Evolutionary conservation across 2,797 vertebrate species (phyloP).

Genomic region (Halcyon leucocephala): DNA sequence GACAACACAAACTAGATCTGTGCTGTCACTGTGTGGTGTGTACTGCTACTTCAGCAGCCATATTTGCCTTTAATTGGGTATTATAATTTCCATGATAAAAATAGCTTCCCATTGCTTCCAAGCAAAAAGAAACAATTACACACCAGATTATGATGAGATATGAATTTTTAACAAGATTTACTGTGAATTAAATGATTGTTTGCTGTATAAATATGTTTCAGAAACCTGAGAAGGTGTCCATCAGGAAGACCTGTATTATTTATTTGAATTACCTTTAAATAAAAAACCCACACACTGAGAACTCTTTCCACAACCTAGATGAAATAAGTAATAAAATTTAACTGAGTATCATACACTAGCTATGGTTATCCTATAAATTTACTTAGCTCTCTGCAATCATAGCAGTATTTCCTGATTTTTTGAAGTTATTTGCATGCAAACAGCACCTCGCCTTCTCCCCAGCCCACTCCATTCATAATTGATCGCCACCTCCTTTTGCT

Average conservation of each 20-base stretch:
- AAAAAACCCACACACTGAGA: background rate
- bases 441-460: background rate
- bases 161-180: background rate
- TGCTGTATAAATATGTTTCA: background rate
- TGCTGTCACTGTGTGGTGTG: background rate
- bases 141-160: background rate
- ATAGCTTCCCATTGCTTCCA: background rate
- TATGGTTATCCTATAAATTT: background rate
- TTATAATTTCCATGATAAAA: background rate
- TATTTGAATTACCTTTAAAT: constrained; percentile 24
- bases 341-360: background rate
- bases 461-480: background rate
- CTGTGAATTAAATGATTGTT: background rate
- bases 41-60: background rate
- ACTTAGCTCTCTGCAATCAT: background rate
- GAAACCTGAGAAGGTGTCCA: background rate
- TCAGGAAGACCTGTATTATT: background rate
- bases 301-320: background rate
- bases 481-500: background rate
- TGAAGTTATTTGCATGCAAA: constrained; percentile 17
- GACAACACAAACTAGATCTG: background rate
- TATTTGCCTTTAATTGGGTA: background rate
- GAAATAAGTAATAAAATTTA: background rate
- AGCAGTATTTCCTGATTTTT: constrained; percentile 1
- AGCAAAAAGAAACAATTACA: constrained; percentile 28